These are phyloP conservation scores for Albula glossodonta DNA, from an alignment of 2,113 vertebrate genomes.

Conservation along the genomic window DNA sequence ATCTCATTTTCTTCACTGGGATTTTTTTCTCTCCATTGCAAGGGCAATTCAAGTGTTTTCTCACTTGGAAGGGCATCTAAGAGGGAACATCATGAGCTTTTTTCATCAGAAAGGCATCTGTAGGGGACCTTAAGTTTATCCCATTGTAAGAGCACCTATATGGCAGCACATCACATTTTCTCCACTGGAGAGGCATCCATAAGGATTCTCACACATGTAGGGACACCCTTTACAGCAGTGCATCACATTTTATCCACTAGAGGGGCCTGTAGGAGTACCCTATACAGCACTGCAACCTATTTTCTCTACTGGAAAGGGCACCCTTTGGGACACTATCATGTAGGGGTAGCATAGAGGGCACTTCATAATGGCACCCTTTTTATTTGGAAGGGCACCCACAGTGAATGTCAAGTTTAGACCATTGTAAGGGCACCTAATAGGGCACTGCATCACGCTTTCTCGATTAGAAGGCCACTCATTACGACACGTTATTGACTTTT, in stretches of 20 bases:
- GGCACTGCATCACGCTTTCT: slow-evolving; percentile 19
- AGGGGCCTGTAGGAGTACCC: not conserved
- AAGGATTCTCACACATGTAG: not conserved
- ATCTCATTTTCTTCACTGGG: slow-evolving; percentile 2
- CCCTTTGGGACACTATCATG: slow-evolving; percentile 19
- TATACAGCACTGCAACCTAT: slow-evolving; percentile 6
- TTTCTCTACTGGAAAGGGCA: slow-evolving; percentile 7
- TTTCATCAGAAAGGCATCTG: not conserved
- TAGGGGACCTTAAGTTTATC: not conserved
- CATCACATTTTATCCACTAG: not conserved
- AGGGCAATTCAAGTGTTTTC: slow-evolving; percentile 8
- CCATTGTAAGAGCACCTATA: not conserved
- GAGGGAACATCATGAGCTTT: not conserved
- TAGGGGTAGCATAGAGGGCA: slow-evolving; percentile 18
- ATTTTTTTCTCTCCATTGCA: not conserved
- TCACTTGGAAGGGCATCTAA: not conserved
- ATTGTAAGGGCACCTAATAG: slow-evolving; percentile 11
- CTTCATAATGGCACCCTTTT: slow-evolving; percentile 24
- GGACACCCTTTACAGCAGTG: not conserved
- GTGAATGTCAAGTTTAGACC: slow-evolving; percentile 11
- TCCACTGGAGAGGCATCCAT: slow-evolving; percentile 3
- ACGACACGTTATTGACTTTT: not conserved
- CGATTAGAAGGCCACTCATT: not conserved
- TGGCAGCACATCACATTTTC: not conserved
- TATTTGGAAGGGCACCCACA: not conserved